Base-by-base conservation (phyloP, 2,113 vertebrate species). In the Paramisgurnus dabryanus region DNA sequence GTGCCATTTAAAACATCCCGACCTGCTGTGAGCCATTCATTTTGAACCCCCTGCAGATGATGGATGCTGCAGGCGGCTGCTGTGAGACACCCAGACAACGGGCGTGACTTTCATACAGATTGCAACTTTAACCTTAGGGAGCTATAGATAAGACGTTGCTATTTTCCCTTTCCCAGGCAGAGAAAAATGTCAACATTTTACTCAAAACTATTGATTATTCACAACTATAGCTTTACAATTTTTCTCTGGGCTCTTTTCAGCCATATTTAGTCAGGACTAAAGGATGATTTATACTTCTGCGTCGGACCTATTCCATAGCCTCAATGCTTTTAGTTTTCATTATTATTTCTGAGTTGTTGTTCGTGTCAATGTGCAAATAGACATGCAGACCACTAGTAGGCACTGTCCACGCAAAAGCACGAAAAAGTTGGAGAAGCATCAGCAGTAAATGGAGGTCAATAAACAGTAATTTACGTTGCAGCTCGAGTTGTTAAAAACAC, bases 21-120 rank as follows among this genome's bases (percentile, higher is more conserved):
- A 55, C 53, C 77, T 64, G 75, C 63, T 69, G 76, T 4, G 57
- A 83, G 67, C 77, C 76, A 84, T 83, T 86, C 58, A 86, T 83
- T 80, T 75, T 41, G 64, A 75, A 77, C 82, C 83, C 73, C 76
- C 65, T 73, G 68, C 49, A 61, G 76, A 85, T 87, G 81, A 83
- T 49, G 53, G 82, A 83, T 83, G 84, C 76, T 49, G 49, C 64
- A 45, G 66, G 76, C 76, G 67, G 80, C 67, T 22, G 3, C 53
- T 53, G 66, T n/a, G 45, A 67, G 67, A 34, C 66, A 76, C 65
- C 73, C 71, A 76, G 66, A 84, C 64, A 67, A 65, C 41, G 65
- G 45, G 55, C 71, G 81, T 76, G 81, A 72, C 79, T 80, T 67
- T 64, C 72, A 83, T 78, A 58, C 81, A 71, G 79, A 86, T 75